These are phyloP conservation scores for Epizoanthus ramosus DNA, from an alignment of 92 coral and sea anemone genomes.

Conservation along the genomic window DNA sequence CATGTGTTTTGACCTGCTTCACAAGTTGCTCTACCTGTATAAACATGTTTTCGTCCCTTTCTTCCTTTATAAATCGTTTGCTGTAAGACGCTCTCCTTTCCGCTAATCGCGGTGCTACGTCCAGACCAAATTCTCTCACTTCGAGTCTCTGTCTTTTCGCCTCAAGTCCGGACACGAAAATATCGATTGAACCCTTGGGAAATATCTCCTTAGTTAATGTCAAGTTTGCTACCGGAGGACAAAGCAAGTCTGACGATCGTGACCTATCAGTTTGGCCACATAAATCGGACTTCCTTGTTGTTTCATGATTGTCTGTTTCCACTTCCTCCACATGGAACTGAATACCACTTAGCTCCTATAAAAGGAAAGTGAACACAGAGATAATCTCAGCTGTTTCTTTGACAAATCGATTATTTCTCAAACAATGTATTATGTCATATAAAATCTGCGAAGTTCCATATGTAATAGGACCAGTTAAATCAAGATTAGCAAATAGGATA, in stretches of 20 bases:
- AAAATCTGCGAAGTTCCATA: too few species aligned
- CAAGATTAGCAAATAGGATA: too few species aligned
- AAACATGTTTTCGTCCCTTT: slow-evolving; percentile 66
- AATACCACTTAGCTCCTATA: not conserved
- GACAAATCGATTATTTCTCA: too few species aligned
- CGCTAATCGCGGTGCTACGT: slow-evolving; percentile 82
- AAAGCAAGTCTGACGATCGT: slow-evolving; percentile 60
- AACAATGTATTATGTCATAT: too few species aligned
- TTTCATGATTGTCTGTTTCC: not conserved
- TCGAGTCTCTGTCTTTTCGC: slow-evolving; percentile 92
- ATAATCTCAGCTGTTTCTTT: not conserved
- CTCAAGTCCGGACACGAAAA: slow-evolving; percentile 94
- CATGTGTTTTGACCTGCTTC: too few species aligned
- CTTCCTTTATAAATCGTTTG: slow-evolving; percentile 56
- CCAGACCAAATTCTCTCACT: slow-evolving; percentile 78
- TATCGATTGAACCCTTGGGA: slow-evolving; percentile 66
- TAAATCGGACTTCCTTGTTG: not conserved
- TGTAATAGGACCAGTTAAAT: too few species aligned
- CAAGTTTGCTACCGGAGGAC: slow-evolving; percentile 87
- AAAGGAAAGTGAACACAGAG: not conserved
- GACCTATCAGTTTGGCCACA: slow-evolving; percentile 1
- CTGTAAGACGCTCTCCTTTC: slow-evolving; percentile 86
- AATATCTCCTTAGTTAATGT: slow-evolving; percentile 57
- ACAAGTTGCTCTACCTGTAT: slow-evolving; percentile 63
- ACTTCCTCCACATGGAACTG: slow-evolving; percentile 8